Percentiles rank a stretch among this genome's conserved stretches.
Evolutionary conservation across 2,113 vertebrate genomes (phyloP).

Genomic region (Fulica atra): DNA sequence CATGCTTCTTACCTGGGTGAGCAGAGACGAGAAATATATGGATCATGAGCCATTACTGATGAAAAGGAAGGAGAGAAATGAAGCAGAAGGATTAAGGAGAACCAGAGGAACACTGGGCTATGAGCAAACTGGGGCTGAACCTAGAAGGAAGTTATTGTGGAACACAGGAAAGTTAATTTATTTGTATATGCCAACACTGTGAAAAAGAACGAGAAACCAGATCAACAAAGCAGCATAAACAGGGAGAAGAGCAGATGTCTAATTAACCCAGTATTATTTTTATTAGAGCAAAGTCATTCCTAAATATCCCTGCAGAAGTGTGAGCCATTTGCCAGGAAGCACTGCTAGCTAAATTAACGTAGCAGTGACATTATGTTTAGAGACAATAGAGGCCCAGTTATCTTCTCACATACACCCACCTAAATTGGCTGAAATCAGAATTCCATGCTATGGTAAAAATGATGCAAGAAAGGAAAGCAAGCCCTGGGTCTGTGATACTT

Average conservation of each 20-base stretch:
- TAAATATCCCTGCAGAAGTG: constrained; percentile 8
- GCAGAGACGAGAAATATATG: not conserved
- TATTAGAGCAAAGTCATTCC: constrained; percentile 9
- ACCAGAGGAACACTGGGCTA: not conserved
- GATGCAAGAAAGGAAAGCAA: not conserved
- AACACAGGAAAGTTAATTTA: not conserved
- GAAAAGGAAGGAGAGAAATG: not conserved
- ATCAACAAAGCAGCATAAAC: not conserved
- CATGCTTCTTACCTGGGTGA: not conserved
- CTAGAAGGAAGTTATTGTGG: not conserved
- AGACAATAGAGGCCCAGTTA: constrained; percentile 1
- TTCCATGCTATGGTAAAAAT: not conserved
- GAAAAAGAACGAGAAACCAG: not conserved
- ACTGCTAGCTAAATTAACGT: constrained; percentile 30
- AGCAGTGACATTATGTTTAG: constrained; percentile 5
- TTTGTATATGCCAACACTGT: not conserved
- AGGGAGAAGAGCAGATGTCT: constrained; percentile 33
- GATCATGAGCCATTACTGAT: not conserved
- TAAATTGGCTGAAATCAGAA: constrained; percentile 11
- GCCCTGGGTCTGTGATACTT: not conserved
- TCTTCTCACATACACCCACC: not conserved
- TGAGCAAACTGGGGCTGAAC: not conserved
- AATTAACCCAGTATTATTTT: constrained; percentile 8
- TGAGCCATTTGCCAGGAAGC: constrained; percentile 23
- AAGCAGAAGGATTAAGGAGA: not conserved